Conservation (phyloP, 2,113 vertebrate species). For the Struthio camelus region DNA sequence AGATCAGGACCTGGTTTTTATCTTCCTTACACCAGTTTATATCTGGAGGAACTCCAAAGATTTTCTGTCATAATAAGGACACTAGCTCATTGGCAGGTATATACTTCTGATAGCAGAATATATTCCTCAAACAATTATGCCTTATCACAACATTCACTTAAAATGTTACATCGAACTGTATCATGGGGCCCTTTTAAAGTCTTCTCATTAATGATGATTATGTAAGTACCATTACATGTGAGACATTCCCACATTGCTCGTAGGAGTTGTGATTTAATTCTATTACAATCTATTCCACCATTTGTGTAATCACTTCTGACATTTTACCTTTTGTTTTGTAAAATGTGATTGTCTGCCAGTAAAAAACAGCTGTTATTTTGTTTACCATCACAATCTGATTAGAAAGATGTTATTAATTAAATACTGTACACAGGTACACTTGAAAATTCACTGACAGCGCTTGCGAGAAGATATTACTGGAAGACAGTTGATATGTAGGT, state of each 20-base stretch:
- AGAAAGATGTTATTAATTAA: constrained; percentile 32
- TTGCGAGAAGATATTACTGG: background rate
- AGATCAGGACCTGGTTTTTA: background rate
- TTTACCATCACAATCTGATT: constrained; percentile 5
- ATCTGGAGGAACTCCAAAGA: background rate
- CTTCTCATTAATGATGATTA: constrained; percentile 23
- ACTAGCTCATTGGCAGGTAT: background rate
- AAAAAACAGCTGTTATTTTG: background rate
- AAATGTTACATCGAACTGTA: constrained; percentile 3
- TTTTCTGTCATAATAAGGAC: background rate
- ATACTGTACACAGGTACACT: background rate
- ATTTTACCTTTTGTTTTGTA: constrained; percentile 22
- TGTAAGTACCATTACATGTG: background rate
- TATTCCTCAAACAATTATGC: constrained; percentile 32
- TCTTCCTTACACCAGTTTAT: background rate
- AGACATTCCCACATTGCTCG: constrained; percentile 11
- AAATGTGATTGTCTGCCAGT: background rate
- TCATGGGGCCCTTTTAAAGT: constrained; percentile 15
- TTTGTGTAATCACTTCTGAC: constrained; percentile 31
- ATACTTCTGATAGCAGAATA: background rate
- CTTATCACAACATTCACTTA: constrained; percentile 27
- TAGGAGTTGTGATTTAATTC: constrained; percentile 33
- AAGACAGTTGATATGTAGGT: background rate
- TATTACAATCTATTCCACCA: background rate
- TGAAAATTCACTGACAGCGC: background rate